phyloP scores from a whole-genome alignment of 2,797 vertebrate species.

The Eutrigla gurnardus region DNA sequence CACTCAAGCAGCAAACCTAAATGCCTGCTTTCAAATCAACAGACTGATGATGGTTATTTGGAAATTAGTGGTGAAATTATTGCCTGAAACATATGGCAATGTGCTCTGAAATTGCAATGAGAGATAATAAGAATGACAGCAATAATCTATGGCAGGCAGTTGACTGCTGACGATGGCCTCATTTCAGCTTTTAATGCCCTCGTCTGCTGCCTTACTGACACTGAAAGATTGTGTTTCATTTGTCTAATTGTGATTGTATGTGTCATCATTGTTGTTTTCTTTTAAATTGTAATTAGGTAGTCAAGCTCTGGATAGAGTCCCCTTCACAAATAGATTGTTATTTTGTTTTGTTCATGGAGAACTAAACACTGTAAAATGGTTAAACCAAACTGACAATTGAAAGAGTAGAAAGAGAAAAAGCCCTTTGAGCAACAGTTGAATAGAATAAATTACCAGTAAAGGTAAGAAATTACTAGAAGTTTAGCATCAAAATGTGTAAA shows the following conservation, averaged over 20 bases:
- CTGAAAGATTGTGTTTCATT: constrained; percentile 33
- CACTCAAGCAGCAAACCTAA: constrained; percentile 15
- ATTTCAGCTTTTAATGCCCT: constrained; percentile 43
- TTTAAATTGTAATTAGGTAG: neutral
- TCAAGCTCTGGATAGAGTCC: neutral
- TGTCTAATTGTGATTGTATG: constrained; percentile 19
- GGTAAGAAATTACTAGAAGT: neutral
- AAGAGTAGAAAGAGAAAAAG: neutral
- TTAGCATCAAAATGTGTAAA: neutral
- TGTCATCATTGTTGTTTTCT: neutral
- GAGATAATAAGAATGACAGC: constrained; percentile 53
- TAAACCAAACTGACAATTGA: neutral
- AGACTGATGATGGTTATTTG: constrained; percentile 57
- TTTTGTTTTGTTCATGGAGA: neutral
- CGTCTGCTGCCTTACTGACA: constrained; percentile 45
- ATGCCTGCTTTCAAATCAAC: constrained; percentile 50
- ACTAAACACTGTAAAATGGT: neutral
- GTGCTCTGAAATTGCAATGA: constrained; percentile 42
- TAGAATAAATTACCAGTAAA: neutral
- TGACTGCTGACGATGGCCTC: constrained; percentile 35
- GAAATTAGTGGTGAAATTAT: constrained; percentile 59
- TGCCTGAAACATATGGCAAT: constrained; percentile 59
- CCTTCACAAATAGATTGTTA: neutral
- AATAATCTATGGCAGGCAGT: constrained; percentile 44
- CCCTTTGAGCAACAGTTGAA: neutral